Evolutionary conservation across 2,888 invertebrate genomes (phyloP), one percentile per base, ranked within the genome.

Genomic region (Horisme vitalbata): DNA sequence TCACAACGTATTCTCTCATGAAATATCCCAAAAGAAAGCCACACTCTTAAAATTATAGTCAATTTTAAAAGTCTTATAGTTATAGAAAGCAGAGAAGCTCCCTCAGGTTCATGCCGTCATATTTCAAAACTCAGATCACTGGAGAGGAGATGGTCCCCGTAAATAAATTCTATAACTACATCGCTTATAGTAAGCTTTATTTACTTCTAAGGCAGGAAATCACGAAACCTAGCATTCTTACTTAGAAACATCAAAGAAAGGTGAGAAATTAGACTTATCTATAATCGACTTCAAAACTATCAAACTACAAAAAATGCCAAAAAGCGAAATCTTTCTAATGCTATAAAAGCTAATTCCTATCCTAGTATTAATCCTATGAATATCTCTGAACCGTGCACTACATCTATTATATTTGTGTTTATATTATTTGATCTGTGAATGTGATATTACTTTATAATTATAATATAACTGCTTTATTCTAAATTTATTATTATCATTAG

Each of bases 121-220:
- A 66, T 49, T 71, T 70, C 69, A 67, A 75, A 74, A 70, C 68
- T 77, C 77, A 77, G 81, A 82, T 75, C 86, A 77, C 80, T 52
- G 31, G 26, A 35, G 45, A 68, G 77, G 86, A 88, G 83, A 75
- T 88, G 88, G 88, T 88, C 88, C 88, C 88, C 82, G 60, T 83
- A 83, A 76, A 71, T 66, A 71, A 73, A 71, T 73, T 63, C 66
- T 75, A 78, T 56, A 59, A 62, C 73, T 80, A 79, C 66, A 45
- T 72, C 52, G 70, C 79, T 80, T 79, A 79, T 55, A 52, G 65
- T 76, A 75, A 77, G 72, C 75, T 81, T 74, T 59, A 60, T 63
- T 65, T 69, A 73, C 57, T 65, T 62, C 82, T 86, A 85, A 79
- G 79, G 79, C 83, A 76, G 73, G 73, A 68, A 76, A 72, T 83